Evolutionary conservation across 2,888 invertebrate genomes (phyloP).

Genomic region (Lycophotia porphyrea): DNA sequence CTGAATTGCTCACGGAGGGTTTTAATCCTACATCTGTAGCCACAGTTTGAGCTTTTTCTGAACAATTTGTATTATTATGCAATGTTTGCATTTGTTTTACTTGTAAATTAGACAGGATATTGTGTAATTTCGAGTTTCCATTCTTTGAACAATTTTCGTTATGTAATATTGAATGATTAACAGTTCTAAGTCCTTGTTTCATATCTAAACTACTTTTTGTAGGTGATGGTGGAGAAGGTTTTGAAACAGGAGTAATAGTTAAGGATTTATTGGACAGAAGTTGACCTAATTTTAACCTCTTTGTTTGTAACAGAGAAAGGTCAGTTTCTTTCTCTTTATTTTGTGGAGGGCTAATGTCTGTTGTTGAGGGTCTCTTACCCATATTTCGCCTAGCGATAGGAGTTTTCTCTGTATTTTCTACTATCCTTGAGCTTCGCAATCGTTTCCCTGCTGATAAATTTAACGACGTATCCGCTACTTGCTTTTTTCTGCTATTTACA

Average conservation of each 20-base stretch:
- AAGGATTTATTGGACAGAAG: conserved; percentile 84
- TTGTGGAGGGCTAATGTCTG: conserved; percentile 76
- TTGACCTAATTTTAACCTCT: conserved; percentile 86
- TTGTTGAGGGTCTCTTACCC: conserved; percentile 78
- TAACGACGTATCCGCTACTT: conserved; percentile 71
- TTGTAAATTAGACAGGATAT: conserved; percentile 86
- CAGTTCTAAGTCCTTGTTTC: conserved; percentile 75
- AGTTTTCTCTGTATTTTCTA: conserved; percentile 81
- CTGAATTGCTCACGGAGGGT: conserved; percentile 82
- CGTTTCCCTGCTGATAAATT: conserved; percentile 82
- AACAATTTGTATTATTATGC: conserved; percentile 78
- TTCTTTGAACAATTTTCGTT: conserved; percentile 88
- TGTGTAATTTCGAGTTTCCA: conserved; percentile 88
- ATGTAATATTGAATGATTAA: conserved; percentile 82
- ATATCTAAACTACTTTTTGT: conserved; percentile 75
- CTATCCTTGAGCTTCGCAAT: conserved; percentile 84
- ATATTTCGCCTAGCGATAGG: conserved; percentile 74
- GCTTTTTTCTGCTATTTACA: conserved; percentile 81
- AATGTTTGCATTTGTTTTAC: conserved; percentile 83
- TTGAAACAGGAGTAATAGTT: conserved; percentile 81
- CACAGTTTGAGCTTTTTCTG: conserved; percentile 76
- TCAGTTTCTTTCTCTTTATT: conserved; percentile 77
- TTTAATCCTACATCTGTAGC: conserved; percentile 80
- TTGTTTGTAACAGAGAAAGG: conserved; percentile 81
- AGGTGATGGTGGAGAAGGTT: conserved; percentile 75